Evolutionary conservation across 2,888 invertebrate species (phyloP), one percentile per base, ranked within the genome.

Genomic region (Euplagia quadripunctaria): DNA sequence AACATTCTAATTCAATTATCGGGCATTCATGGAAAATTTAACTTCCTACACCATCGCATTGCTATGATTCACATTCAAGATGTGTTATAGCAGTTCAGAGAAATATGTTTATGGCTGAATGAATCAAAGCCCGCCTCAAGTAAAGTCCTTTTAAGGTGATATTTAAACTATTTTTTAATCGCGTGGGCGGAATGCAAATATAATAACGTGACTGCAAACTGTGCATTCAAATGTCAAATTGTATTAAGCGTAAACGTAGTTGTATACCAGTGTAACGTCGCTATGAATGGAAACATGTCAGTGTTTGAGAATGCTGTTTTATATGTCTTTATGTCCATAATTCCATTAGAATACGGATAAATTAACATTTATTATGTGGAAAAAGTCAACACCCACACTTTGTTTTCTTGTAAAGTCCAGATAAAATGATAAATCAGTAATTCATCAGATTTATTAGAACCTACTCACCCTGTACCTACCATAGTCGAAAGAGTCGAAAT

Each of bases 131-230:
- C n/a, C 64, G 58, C 17, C 68, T 11, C 20, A 20, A 16, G 17
- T 43, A 12, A 20, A 58, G 31, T 16, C 80, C 74, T 31, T 82
- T 74, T 82, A 74, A 70, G 80, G 80, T 67, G 66, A 76, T 77
- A 67, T 55, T 49, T 66, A 31, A 49, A 31, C 49, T 61, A 67
- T 17, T 20, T 31, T 16, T 14, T 73, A 43, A 51, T 31, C 5
- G 3, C 41, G 82, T 75, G 71, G 71, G 77, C 61, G 58, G 71
- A 46, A 55, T 73, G 75, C 67, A 74, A 64, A 74, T 68, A 41
- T 17, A 71, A 12, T 64, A 41, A 61, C 41, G 58, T n/a, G 64
- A 63, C 17, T 69, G 68, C 68, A 72, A n/a, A 20, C 20, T 49
- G 46, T 31, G 11, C 11, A 46, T 9, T 74, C 20, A 71, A 69